These are phyloP conservation scores for Oscheius sp. DNA, from an alignment of 2,888 invertebrate genomes.

Conservation along the genomic window DNA sequence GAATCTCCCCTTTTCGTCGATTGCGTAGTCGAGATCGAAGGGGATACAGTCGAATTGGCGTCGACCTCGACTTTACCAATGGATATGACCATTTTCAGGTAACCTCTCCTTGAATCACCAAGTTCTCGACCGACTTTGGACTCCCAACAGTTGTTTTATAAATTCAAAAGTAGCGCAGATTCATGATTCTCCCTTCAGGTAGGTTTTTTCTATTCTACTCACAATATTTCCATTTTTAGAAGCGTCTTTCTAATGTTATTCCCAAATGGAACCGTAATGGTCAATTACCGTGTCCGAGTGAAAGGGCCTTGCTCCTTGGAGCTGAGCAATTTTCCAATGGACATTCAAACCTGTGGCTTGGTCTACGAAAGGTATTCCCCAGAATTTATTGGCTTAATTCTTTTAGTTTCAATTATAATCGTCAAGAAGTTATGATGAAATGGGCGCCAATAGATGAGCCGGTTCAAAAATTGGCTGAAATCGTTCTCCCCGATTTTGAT, in stretches of 20 bases:
- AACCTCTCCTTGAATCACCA: conserved; percentile 65
- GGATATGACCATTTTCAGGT: too few species aligned
- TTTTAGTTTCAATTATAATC: conserved; percentile 62
- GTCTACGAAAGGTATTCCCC: conserved; percentile 59
- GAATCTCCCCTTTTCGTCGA: too few species aligned
- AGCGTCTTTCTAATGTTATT: conserved; percentile 66
- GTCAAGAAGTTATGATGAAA: conserved; percentile 61
- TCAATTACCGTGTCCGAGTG: conserved; percentile 62
- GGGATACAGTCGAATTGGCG: too few species aligned
- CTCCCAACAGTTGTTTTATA: conserved; percentile 70
- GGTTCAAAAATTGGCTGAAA: conserved; percentile 45
- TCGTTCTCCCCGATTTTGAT: conserved; percentile 63
- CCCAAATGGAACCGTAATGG: conserved; percentile 65
- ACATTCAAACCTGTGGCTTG: conserved; percentile 56
- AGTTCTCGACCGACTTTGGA: conserved; percentile 64
- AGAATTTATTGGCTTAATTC: not conserved
- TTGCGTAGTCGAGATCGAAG: too few species aligned
- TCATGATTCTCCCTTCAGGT: conserved; percentile 63
- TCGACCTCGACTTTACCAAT: too few species aligned
- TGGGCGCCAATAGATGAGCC: conserved; percentile 57
- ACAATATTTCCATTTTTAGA: conserved; percentile 31
- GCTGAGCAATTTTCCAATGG: conserved; percentile 59
- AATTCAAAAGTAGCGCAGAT: conserved; percentile 64
- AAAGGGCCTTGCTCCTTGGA: conserved; percentile 62
- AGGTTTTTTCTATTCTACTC: not conserved